A percentile compares a stretch with the other conserved stretches of the same genome.
These are phyloP conservation scores for Muscicapa adusta DNA, from an alignment of 2,113 vertebrate species.

Conservation along the genomic window DNA sequence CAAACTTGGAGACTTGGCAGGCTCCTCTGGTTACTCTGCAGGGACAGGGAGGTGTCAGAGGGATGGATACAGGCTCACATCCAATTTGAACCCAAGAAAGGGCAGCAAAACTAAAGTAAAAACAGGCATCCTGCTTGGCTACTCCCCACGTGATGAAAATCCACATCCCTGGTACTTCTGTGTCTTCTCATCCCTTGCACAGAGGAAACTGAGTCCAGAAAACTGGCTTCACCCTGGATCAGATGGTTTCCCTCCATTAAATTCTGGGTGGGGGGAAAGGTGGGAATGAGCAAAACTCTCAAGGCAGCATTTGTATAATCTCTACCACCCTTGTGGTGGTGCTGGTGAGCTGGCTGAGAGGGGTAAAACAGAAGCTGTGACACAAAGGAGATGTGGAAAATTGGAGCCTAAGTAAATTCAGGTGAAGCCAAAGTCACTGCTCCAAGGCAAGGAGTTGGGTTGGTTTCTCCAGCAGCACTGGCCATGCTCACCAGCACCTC, in stretches of 20 bases:
- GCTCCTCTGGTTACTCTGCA: background rate
- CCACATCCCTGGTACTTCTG: background rate
- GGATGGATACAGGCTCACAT: background rate
- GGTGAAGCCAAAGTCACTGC: background rate
- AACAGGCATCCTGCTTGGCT: background rate
- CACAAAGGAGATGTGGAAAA: background rate
- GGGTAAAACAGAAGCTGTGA: background rate
- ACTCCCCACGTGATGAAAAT: fast-evolving
- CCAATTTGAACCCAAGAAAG: background rate
- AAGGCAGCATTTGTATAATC: background rate
- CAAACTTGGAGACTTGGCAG: background rate
- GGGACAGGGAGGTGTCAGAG: background rate
- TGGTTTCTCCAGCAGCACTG: background rate
- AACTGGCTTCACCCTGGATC: background rate
- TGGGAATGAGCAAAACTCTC: background rate
- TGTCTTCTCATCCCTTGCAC: background rate
- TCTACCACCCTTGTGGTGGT: background rate
- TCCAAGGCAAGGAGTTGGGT: background rate
- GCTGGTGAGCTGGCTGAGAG: background rate
- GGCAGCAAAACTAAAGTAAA: background rate
- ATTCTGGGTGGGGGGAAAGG: fast-evolving
- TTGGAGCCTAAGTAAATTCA: background rate
- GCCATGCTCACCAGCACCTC: background rate
- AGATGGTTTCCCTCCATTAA: background rate
- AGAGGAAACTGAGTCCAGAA: background rate